Evolutionary conservation across 2,113 vertebrate species (phyloP).

Genomic region (Mesoclemmys tuberculata): DNA sequence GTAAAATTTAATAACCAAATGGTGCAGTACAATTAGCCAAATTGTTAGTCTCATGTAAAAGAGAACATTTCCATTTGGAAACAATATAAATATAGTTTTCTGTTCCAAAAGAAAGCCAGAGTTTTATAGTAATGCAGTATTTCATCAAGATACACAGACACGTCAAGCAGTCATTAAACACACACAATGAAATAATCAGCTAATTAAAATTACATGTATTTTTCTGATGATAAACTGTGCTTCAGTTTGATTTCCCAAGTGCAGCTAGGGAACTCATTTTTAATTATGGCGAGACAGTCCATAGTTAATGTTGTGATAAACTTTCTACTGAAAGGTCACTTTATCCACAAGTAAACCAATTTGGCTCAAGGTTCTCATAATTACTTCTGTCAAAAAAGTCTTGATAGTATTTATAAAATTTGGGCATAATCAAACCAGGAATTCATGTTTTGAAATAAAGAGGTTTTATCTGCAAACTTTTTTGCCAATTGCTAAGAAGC

Average conservation of each 20-base stretch:
- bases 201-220: background rate
- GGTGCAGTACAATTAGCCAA: background rate
- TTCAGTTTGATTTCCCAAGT: background rate
- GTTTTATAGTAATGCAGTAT: background rate
- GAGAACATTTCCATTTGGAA: background rate
- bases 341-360: background rate
- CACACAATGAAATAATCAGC: background rate
- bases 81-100: background rate
- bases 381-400: background rate
- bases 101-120: background rate
- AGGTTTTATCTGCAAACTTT: background rate
- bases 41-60: background rate
- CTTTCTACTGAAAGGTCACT: background rate
- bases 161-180: background rate
- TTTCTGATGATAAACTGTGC: background rate
- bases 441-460: background rate
- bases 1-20: background rate
- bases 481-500: background rate
- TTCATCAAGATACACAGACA: background rate
- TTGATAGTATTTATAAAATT: background rate
- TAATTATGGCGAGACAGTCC: background rate
- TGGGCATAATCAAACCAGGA: accelerated
- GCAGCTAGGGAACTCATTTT: background rate
- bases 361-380: background rate
- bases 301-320: background rate